Conservation (phyloP, 1,140 invertebrate genomes). For the Drosophila leontia region DNA sequence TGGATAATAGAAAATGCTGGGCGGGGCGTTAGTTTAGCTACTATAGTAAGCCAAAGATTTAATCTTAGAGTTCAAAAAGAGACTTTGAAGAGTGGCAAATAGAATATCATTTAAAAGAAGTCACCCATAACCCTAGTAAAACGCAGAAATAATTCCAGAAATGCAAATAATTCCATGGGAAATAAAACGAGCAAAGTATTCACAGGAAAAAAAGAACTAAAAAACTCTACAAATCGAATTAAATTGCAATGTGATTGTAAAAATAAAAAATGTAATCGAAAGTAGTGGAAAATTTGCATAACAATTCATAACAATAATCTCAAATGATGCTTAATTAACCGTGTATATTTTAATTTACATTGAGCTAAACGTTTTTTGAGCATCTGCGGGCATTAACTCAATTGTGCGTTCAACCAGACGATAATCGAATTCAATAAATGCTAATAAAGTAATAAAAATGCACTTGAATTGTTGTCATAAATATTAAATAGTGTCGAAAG, state of each 20-base stretch:
- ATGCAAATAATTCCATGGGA: conserved; percentile 68
- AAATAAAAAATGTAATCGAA: conserved; percentile 9
- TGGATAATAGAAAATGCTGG: conserved; percentile 5
- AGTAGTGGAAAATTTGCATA: conserved; percentile 34
- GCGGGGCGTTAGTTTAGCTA: conserved; percentile 8
- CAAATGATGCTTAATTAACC: conserved; percentile 45
- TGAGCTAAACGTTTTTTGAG: conserved; percentile 37
- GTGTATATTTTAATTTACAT: conserved; percentile 39
- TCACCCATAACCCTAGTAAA: conserved; percentile 5
- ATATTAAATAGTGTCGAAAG: conserved; percentile 36
- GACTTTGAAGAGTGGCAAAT: conserved; percentile 36
- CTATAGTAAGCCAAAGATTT: conserved; percentile 52
- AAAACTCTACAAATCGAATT: conserved; percentile 55
- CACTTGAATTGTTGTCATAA: conserved; percentile 35
- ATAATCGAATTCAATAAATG: conserved; percentile 40
- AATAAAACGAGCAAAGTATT: conserved; percentile 64
- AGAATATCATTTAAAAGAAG: not conserved
- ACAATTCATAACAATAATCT: conserved; percentile 49
- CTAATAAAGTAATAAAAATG: conserved; percentile 38
- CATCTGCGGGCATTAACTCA: conserved; percentile 43
- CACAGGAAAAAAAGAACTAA: conserved; percentile 17
- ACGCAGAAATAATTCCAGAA: conserved; percentile 28
- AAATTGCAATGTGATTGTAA: conserved; percentile 72
- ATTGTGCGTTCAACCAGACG: conserved; percentile 30
- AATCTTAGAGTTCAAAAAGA: conserved; percentile 52